phyloP scores from a whole-genome alignment of 2,797 vertebrate species.

The Smutsia gigantea region DNA sequence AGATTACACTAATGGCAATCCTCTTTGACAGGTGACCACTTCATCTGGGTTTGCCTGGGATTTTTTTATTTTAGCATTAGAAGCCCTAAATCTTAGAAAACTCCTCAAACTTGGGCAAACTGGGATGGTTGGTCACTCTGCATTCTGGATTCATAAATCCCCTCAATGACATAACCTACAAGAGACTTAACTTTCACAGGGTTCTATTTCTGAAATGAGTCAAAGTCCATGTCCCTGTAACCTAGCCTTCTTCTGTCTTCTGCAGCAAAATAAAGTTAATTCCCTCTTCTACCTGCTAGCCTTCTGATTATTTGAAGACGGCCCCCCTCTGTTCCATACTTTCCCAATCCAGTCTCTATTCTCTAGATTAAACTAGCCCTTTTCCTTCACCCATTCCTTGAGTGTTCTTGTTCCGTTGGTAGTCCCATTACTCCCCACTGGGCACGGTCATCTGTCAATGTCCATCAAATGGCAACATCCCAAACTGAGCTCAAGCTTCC shows the following conservation, averaged over 20 bases:
- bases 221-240: neutral
- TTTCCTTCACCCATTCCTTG: neutral
- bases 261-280: neutral
- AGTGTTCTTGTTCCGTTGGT: neutral
- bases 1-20: neutral
- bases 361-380: neutral
- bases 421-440: neutral
- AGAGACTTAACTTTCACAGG: constrained; percentile 8
- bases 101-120: neutral
- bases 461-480: neutral
- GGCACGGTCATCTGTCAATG: neutral
- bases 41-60: neutral
- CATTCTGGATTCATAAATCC: neutral
- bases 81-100: constrained; percentile 6
- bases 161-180: neutral
- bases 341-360: neutral
- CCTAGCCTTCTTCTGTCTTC: neutral
- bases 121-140: neutral
- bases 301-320: neutral
- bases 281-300: neutral
- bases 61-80: constrained; percentile 37
- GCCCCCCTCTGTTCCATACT: neutral
- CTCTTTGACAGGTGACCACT: neutral
- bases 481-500: constrained; percentile 1
- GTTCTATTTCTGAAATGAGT: neutral